Base-by-base conservation (phyloP, 2,888 invertebrate genomes). In the Eupithecia insigniata region DNA sequence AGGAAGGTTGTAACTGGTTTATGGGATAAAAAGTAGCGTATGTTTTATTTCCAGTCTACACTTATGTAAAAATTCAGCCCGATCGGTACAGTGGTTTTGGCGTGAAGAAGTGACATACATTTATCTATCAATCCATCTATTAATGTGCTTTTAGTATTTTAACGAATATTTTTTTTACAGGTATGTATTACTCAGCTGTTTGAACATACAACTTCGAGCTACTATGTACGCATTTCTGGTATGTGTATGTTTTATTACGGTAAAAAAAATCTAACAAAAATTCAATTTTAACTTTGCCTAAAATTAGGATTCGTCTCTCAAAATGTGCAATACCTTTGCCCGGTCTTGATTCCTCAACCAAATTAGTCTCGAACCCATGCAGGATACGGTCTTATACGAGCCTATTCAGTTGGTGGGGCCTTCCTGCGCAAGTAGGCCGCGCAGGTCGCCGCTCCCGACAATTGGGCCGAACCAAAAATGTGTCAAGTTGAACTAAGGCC, bases 401-500 rank as follows among this genome's bases (percentile, higher is more conserved):
- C 58, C 65, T 67, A 71, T 74, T 70, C 67, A 46, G 66, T 14
- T 51, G 87, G 82, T 51, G 87, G 82, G 84, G 86, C 83, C 87
- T 88, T 89, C 90, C 90, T 92, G 92, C 90, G 92, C 89, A 90
- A 92, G 87, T 84, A 84, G 81, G 81, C 82, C 82, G 77, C 85
- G 83, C 86, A 88, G 92, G 91, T 92, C 92, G 86, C 79, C 84
- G 90, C 88, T 90, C 91, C 89, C 89, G 84, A 88, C 90, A 91
- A 92, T 89, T 90, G 92, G 91, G 90, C 88, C 91, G 86, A 65
- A 84, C 90, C 89, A 90, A 91, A 93, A 93, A 93, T 93, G 92
- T 94, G 94, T 93, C 94, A 94, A 94, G 94, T 94, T 93, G 92
- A 93, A 92, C 84, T 83, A 84, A 84, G 92, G 90, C 86, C 92